Conservation (phyloP, 2,797 vertebrate species). For the Paguma larvata region DNA sequence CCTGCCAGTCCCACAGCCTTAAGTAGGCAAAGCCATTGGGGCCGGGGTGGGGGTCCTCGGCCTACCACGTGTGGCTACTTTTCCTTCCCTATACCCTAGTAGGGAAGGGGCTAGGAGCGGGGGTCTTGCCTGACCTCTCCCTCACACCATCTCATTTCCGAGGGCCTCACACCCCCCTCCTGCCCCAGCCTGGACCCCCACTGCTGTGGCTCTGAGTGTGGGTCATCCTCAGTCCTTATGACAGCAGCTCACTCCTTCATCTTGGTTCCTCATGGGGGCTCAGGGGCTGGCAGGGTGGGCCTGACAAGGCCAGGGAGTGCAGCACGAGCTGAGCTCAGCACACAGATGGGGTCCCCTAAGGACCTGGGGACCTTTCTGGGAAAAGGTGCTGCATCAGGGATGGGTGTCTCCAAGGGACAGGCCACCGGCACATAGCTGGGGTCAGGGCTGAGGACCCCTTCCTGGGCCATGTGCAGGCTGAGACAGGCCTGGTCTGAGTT, state of each 20-base stretch:
- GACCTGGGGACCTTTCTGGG: too few relatives aligned
- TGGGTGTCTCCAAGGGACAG: neutral
- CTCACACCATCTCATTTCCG: neutral
- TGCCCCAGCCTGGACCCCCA: neutral
- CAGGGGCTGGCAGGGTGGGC: neutral
- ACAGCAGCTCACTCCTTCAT: rapidly evolving
- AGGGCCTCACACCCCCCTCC: neutral
- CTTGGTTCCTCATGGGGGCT: neutral
- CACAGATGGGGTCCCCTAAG: neutral
- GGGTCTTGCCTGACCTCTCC: neutral
- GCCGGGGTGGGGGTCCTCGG: neutral
- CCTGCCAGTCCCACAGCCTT: neutral
- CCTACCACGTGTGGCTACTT: rapidly evolving
- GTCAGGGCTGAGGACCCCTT: neutral
- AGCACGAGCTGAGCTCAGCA: neutral
- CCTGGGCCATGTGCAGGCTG: neutral
- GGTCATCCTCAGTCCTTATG: neutral
- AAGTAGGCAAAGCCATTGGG: neutral
- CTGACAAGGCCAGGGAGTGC: neutral
- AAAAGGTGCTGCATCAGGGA: rapidly evolving
- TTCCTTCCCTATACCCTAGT: neutral
- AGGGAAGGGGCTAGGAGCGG: rapidly evolving
- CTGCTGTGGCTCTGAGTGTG: neutral
- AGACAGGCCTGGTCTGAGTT: neutral
- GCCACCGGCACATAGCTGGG: neutral